Percentiles rank a stretch among this genome's conserved stretches.
These are phyloP conservation scores for Mustelus asterias DNA, from an alignment of 2,113 vertebrate genomes.

Conservation along the genomic window DNA sequence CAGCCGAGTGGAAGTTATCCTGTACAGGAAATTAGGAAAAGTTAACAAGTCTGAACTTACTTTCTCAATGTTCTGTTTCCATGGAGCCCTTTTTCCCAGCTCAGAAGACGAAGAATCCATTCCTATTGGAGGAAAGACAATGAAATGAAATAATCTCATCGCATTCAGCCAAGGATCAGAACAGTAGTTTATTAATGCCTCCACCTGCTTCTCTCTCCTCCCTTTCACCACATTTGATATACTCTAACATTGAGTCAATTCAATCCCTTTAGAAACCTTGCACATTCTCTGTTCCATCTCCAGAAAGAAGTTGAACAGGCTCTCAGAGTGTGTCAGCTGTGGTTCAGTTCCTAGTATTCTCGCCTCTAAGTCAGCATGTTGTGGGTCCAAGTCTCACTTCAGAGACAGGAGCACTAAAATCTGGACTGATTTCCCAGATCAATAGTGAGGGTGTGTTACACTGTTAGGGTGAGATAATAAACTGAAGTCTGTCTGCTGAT, in stretches of 20 bases:
- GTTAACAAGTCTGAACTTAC: slow-evolving; percentile 49
- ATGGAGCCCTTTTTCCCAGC: slow-evolving; percentile 64
- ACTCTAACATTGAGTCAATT: background rate
- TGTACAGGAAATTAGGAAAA: background rate
- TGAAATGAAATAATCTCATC: background rate
- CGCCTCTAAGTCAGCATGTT: no score
- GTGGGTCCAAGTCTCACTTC: no score
- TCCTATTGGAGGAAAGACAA: slow-evolving; percentile 50
- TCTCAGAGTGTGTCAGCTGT: background rate
- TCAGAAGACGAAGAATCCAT: slow-evolving; percentile 63
- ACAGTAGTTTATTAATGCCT: background rate
- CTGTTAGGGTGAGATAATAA: no score
- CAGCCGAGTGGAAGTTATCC: background rate
- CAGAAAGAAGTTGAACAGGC: background rate
- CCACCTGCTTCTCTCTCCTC: background rate
- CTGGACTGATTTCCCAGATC: no score
- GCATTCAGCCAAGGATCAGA: background rate
- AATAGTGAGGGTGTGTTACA: no score
- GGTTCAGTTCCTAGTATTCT: no score
- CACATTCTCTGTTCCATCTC: background rate
- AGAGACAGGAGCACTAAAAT: no score
- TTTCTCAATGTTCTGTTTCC: slow-evolving; percentile 61
- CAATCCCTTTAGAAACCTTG: background rate
- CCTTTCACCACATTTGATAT: background rate
- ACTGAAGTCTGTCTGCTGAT: no score